A percentile compares a stretch with the other conserved stretches of the same genome.
Conservation (phyloP, 2,113 vertebrate genomes). For the Cephalopterus ornatus region DNA sequence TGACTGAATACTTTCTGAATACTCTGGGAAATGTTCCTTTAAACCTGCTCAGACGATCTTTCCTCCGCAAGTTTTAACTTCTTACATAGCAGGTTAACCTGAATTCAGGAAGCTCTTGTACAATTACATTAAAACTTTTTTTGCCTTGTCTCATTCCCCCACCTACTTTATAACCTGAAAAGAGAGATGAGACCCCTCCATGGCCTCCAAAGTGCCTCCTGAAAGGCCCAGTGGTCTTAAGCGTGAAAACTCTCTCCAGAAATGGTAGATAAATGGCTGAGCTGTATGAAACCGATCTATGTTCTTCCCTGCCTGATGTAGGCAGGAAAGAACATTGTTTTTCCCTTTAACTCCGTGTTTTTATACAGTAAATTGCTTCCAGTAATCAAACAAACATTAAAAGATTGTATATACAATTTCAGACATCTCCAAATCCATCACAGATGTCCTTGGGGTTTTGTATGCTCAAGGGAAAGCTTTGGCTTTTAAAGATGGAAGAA, state of each 20-base stretch:
- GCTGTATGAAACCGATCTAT: background rate
- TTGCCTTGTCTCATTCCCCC: background rate
- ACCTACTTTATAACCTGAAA: background rate
- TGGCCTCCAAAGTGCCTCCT: background rate
- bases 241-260: background rate
- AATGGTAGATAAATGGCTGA: background rate
- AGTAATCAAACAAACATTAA: slow-evolving; percentile 15
- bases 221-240: background rate
- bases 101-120: background rate
- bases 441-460: slow-evolving; percentile 28
- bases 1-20: background rate
- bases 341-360: background rate
- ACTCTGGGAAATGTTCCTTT: background rate
- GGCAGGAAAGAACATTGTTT: background rate
- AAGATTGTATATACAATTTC: background rate
- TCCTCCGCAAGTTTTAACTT: background rate
- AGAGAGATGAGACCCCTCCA: background rate
- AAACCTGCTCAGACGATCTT: background rate
- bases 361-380: background rate
- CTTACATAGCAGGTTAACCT: background rate
- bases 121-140: background rate
- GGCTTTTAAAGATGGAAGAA: slow-evolving; percentile 3
- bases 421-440: background rate
- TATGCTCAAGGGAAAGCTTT: background rate
- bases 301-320: background rate